Base-by-base conservation (phyloP, 2,888 invertebrate species). In the Ptychoptera contaminata region DNA sequence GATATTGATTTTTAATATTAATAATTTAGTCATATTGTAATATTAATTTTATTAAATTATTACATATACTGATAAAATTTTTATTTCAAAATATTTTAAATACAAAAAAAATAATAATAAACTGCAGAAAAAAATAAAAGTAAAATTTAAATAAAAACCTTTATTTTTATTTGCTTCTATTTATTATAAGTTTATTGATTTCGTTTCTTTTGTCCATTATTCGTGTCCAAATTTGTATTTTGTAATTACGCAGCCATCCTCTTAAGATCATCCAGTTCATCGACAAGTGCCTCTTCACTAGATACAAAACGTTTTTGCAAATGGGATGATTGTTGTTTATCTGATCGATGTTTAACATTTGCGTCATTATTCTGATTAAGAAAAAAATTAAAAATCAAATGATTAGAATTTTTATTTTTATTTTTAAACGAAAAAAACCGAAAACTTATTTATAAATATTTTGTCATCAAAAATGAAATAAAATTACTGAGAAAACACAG, bases 221-320 rank as follows among this genome's bases (percentile, higher is more conserved):
- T 42, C 14, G 16, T 35, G 12, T 42, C 16, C 16, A 35, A 35
- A 34, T 16, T 42, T 11, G 16, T 16, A 36, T 46, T 40, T 34
- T 41, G 11, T 37, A 16, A 40, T 50, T 48, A 50, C 40, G 44
- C 48, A 42, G 76, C 73, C 42, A 69, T 61, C 58, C 76, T 75
- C 61, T 78, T 79, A 44, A 79, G 67, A 44, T 75, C 74, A 51
- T 74, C 70, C 43, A 79, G 69, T 61, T 79, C 76, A 37, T 71
- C 65, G 5, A 76, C 77, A 44, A 79, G 65, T 53, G 72, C 74
- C 45, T 74, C 73, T 58, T 79, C 78, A 49, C 69, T 71, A 2
- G 76, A 69, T 40, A 78, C 70, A 57, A 76, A 78, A 46, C 78
- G 69, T 56, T 79, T 79, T 53, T 75, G 71, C 58, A 77, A 73